Conservation (phyloP, 2,888 invertebrate species). For the Osmoderma eremita region DNA sequence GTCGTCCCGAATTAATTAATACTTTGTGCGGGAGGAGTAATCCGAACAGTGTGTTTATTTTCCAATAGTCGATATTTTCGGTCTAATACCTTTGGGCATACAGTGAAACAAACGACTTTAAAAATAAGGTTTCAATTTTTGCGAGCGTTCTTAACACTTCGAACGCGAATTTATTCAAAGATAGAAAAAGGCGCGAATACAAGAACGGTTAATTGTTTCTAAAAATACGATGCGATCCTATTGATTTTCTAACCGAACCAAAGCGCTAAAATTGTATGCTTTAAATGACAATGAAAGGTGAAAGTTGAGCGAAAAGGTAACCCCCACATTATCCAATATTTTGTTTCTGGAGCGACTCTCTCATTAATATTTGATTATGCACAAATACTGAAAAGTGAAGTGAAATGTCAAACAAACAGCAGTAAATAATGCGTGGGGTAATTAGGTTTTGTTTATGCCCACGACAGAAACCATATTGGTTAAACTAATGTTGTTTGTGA, state of each 20-base stretch:
- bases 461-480: background rate
- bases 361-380: background rate
- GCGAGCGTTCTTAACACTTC: background rate
- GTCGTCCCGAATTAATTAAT: no score
- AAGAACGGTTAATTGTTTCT: constrained; percentile 30
- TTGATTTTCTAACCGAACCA: constrained; percentile 22
- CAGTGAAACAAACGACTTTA: no score
- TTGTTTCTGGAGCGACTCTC: background rate
- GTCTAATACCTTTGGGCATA: no score
- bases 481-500: no score
- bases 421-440: background rate
- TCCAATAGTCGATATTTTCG: no score
- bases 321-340: constrained; percentile 25
- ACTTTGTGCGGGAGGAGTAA: no score
- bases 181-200: no score
- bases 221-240: constrained; percentile 18
- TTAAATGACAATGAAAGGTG: constrained; percentile 31
- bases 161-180: no score
- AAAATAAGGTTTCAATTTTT: no score
- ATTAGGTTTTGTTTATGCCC: background rate
- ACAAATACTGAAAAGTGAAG: background rate
- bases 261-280: constrained; percentile 14
- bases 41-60: no score
- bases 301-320: constrained; percentile 36
- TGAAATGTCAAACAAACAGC: constrained; percentile 6